Evolutionary conservation across 64 coral and sea anemone species (phyloP).

Genomic region (Actinia equina): DNA sequence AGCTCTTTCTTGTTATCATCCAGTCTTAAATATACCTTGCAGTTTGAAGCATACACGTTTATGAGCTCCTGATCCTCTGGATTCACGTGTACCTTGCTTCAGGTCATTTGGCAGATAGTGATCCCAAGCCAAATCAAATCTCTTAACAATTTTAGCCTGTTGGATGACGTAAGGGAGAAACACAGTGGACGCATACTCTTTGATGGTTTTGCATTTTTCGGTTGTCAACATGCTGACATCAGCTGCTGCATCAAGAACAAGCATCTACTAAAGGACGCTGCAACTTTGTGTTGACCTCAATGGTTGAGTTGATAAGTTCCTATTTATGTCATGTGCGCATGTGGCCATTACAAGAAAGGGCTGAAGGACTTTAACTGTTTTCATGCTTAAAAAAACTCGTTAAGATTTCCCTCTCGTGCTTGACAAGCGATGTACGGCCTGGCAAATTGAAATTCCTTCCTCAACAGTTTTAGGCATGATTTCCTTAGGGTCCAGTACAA

Average conservation of each 20-base stretch:
- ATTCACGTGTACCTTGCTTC: conserved; percentile 33
- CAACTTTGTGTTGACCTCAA: too few species aligned
- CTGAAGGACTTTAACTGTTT: too few species aligned
- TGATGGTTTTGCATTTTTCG: conserved; percentile 34
- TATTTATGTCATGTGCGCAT: too few species aligned
- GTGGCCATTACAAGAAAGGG: background rate
- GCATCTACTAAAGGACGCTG: conserved; percentile 19
- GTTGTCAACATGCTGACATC: conserved; percentile 49
- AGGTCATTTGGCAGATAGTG: conserved; percentile 42
- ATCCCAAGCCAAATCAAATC: conserved; percentile 48
- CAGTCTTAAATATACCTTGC: conserved; percentile 49
- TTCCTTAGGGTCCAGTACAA: too few species aligned
- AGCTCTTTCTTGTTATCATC: conserved; percentile 70
- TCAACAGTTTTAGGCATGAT: too few species aligned
- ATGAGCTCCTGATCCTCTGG: conserved; percentile 37
- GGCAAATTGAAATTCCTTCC: too few species aligned
- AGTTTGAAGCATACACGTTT: conserved; percentile 48
- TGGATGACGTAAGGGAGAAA: background rate
- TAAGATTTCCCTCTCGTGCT: too few species aligned
- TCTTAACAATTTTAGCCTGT: background rate
- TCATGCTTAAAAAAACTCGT: too few species aligned
- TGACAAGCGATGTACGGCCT: too few species aligned
- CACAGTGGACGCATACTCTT: conserved; percentile 28
- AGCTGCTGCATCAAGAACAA: conserved; percentile 39
- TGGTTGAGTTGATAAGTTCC: too few species aligned